Conservation (phyloP, 2,888 invertebrate species). For the Bimastos eiseni region DNA sequence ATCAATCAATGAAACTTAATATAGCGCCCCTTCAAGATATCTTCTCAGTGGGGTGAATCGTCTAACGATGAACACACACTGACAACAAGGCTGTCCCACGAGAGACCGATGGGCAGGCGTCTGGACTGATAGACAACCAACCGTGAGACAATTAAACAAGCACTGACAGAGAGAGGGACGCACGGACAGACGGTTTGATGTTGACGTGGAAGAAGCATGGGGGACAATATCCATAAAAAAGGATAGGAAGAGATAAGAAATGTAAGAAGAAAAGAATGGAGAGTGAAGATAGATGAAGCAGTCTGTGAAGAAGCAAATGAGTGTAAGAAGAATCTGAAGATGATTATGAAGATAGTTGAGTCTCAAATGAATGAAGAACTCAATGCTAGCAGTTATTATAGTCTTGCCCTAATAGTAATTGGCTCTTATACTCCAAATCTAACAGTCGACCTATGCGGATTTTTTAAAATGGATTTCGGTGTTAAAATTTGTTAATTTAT, state of each 20-base stretch:
- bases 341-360: not conserved
- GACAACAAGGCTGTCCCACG: not conserved
- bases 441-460: no score
- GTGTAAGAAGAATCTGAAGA: not conserved
- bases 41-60: no score
- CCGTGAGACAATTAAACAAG: no score
- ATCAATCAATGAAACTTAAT: no score
- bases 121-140: not conserved
- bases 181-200: not conserved
- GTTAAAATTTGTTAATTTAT: not conserved
- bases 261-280: not conserved
- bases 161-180: no score
- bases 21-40: no score
- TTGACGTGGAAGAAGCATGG: not conserved
- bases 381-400: no score
- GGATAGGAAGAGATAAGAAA: not conserved
- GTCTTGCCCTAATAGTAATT: no score
- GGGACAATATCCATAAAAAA: not conserved
- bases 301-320: not conserved
- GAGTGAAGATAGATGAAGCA: not conserved
- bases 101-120: not conserved
- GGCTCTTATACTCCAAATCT: no score
- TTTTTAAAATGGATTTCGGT: not conserved
- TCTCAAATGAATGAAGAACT: not conserved
- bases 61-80: not conserved